Base-by-base conservation (phyloP, 2,113 vertebrate species). In the Malurus melanocephalus region DNA sequence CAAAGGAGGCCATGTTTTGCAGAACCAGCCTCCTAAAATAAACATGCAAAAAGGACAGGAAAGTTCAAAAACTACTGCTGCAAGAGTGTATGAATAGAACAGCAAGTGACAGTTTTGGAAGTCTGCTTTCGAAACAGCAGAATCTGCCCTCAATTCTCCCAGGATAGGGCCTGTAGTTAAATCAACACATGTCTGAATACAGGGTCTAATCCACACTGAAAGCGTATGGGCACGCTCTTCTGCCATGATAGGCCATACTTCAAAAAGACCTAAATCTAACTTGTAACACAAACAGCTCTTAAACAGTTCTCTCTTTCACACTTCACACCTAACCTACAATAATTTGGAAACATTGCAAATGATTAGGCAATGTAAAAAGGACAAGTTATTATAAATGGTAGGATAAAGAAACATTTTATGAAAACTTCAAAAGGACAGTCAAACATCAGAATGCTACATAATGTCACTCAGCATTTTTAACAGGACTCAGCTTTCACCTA, bases 91-190 rank as follows among this genome's bases (percentile, higher is more conserved):
- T 79, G 85, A 95, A 75, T 69, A 93, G 92, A 95, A 91, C 65
- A 91, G 76, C 57, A 95, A 93, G 88, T 93, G 85, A 94, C 88
- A 94, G 73, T 78, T 96, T 76, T 94, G 92, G 59, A 92, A 85
- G 74, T 73, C 53, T 88, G 84, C 74, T 92, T 85, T 75, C 53
- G 77, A 76, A 80, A 40, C 51, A 72, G 61, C 33, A 88, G 76
- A 84, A 94, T 2, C 43, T 91, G 94, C 71, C 92, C 93, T 90
- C 80, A 84, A 75, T 90, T 85, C 74, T 84, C 51, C n/a, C 69
- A 86, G 66, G 62, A 86, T 0, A 81, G 38, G 46, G 57, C 30
- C 60, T 56, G n/a, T 35, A 73, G 72, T 67, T 87, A 87, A 84
- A 88, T 45, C 57, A 81, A 77, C 90, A 71, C 67, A 49, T 1